Conservation (phyloP, 2,888 invertebrate genomes). For the Pammene aurita region DNA sequence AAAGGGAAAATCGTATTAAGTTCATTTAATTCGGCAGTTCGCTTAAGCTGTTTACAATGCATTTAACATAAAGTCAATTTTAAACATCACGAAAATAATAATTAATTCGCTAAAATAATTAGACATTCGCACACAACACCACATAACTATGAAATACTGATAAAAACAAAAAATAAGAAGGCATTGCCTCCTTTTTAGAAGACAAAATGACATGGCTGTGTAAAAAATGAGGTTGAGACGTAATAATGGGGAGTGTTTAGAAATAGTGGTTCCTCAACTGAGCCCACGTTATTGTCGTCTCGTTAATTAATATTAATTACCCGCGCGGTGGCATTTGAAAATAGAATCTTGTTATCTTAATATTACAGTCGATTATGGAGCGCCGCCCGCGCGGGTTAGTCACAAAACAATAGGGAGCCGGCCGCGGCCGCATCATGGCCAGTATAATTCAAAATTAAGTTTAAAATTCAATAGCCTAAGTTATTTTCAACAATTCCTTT, state of each 20-base stretch:
- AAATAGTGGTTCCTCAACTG: neutral
- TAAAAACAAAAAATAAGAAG: slow-evolving; percentile 16
- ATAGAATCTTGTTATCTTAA: slow-evolving; percentile 31
- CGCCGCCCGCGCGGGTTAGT: slow-evolving; percentile 15
- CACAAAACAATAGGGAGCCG: slow-evolving; percentile 23
- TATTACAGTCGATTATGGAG: slow-evolving; percentile 26
- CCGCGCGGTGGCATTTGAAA: slow-evolving; percentile 19
- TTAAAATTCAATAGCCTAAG: neutral
- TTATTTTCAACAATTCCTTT: slow-evolving; percentile 9
- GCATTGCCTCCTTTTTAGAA: slow-evolving; percentile 13
- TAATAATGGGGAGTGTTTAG: slow-evolving; percentile 21
- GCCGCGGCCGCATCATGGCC: slow-evolving; percentile 29
- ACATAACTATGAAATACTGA: slow-evolving; percentile 31
- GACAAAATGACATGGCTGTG: slow-evolving; percentile 31
- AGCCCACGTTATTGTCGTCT: slow-evolving; percentile 20
- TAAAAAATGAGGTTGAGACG: slow-evolving; percentile 16
- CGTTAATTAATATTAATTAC: slow-evolving; percentile 19
- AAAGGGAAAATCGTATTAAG: no score
- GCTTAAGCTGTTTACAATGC: neutral
- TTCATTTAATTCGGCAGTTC: neutral
- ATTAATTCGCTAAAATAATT: neutral
- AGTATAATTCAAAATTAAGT: neutral
- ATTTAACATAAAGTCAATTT: neutral
- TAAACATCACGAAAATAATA: neutral
- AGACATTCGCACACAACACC: slow-evolving; percentile 26